A percentile compares a stretch with the other conserved stretches of the same genome.
Evolutionary conservation across 1,140 invertebrate species (phyloP).

Genomic region (Lanistes nyassanus): DNA sequence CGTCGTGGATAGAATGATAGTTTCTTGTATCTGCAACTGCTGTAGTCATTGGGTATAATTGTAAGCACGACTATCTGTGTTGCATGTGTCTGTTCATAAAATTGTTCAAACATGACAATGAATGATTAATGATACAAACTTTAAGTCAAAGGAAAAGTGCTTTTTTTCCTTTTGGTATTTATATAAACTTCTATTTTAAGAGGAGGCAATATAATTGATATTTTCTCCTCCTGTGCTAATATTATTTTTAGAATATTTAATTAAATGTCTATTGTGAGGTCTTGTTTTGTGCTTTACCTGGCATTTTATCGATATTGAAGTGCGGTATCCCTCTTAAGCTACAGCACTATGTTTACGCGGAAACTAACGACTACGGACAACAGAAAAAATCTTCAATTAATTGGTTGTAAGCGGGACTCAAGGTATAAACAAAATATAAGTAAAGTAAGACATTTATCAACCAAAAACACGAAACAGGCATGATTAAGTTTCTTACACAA

Average conservation of each 20-base stretch:
- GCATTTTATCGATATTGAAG: background rate
- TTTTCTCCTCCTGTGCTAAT: no score
- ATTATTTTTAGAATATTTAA: background rate
- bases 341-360: constrained; percentile 19
- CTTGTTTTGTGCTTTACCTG: background rate
- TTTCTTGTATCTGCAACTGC: constrained; percentile 1
- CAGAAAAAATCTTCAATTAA: background rate
- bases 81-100: no score
- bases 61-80: background rate
- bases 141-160: background rate
- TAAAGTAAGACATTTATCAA: background rate
- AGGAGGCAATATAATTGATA: no score
- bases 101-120: no score
- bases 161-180: background rate
- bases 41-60: background rate
- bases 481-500: background rate
- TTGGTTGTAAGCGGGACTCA: background rate
- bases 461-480: background rate
- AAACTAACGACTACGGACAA: constrained; percentile 10
- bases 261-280: no score
- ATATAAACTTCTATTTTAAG: background rate
- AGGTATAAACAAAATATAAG: background rate
- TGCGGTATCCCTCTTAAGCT: background rate
- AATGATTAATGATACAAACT: no score
- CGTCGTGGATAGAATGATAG: constrained; percentile 61